Percentiles rank a stretch among this genome's conserved stretches.
phyloP scores from a whole-genome alignment of 1,140 invertebrate genomes.

The Drosophila sp. region DNA sequence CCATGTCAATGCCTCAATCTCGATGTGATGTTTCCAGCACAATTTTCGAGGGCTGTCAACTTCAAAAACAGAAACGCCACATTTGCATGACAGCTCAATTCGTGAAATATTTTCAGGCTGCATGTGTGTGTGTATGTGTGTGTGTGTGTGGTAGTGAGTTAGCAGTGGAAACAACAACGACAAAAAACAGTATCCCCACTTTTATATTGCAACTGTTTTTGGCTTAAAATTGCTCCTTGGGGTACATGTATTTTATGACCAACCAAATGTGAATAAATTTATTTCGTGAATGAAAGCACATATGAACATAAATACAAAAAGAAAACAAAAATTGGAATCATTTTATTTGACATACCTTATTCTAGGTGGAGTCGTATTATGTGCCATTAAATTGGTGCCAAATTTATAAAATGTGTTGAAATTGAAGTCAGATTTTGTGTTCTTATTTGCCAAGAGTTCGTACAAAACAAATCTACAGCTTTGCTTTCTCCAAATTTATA shows the following conservation, averaged over 20 bases:
- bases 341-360: background rate
- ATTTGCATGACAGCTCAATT: constrained; percentile 81
- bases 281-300: background rate
- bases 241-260: constrained; percentile 2
- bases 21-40: constrained; percentile 60
- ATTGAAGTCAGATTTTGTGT: too few species aligned
- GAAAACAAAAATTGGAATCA: background rate
- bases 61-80: constrained; percentile 78
- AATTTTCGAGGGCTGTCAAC: constrained; percentile 77
- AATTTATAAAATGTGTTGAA: too few species aligned
- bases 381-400: too few species aligned
- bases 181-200: constrained; percentile 17
- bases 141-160: constrained; percentile 27
- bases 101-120: constrained; percentile 69
- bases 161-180: constrained; percentile 16
- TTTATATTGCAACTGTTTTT: constrained; percentile 44
- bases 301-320: background rate
- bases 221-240: background rate
- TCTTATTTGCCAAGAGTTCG: too few species aligned
- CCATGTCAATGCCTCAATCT: constrained; percentile 46
- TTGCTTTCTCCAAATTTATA: too few species aligned
- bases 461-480: too few species aligned
- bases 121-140: constrained; percentile 22
- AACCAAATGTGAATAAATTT: background rate
- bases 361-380: background rate